Conservation (phyloP, 2,888 invertebrate species). For the Parnassius smintheus region DNA sequence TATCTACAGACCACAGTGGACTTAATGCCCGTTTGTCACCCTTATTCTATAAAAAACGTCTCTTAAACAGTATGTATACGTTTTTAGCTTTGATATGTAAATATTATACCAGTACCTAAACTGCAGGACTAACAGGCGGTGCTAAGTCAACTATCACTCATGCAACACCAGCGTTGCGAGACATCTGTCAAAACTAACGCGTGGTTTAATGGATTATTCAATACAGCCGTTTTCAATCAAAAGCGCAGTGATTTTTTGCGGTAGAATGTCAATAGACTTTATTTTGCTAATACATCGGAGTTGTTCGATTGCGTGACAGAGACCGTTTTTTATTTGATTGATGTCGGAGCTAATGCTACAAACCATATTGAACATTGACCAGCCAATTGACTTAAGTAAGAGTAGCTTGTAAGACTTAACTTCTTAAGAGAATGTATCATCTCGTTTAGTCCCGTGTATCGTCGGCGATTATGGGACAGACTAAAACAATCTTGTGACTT, state of each 20-base stretch:
- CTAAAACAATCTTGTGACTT: too few species aligned
- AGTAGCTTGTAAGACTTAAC: too few species aligned
- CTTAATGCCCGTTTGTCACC: too few species aligned
- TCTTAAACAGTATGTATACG: neutral
- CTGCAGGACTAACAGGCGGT: constrained; percentile 15
- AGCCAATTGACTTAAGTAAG: neutral
- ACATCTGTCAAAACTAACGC: constrained; percentile 63
- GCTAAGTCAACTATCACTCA: constrained; percentile 48
- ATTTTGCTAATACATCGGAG: constrained; percentile 41
- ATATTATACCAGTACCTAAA: neutral
- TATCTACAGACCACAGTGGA: neutral
- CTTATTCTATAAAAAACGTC: neutral
- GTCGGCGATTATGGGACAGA: too few species aligned
- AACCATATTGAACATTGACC: neutral
- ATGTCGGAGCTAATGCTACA: constrained; percentile 7
- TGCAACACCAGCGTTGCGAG: constrained; percentile 40
- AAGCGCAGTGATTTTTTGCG: constrained; percentile 52
- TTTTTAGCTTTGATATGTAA: neutral
- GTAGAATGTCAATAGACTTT: constrained; percentile 44
- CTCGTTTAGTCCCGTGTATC: too few species aligned
- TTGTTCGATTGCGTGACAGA: constrained; percentile 31
- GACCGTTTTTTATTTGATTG: constrained; percentile 37
- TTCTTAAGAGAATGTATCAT: too few species aligned
- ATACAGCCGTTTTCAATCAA: constrained; percentile 61
- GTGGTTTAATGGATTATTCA: constrained; percentile 66